Conservation (phyloP, 2,797 vertebrate genomes). For the Helarctos malayanus region DNA sequence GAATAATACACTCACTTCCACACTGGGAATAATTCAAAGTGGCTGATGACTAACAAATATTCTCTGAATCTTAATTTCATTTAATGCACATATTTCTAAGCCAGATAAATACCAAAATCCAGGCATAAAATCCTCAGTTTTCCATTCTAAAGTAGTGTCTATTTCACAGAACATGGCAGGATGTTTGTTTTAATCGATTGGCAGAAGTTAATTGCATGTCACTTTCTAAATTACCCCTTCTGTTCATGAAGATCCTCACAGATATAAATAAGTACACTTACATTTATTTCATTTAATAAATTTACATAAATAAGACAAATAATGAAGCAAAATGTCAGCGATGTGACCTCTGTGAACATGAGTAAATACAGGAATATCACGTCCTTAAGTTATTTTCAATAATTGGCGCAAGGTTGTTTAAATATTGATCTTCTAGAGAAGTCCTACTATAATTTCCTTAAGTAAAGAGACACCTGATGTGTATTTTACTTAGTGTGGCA, state of each 20-base stretch:
- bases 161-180: slow-evolving; percentile 72
- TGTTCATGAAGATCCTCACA: background rate
- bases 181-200: slow-evolving; percentile 75
- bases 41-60: slow-evolving; percentile 76
- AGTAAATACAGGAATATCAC: background rate
- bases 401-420: background rate
- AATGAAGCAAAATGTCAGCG: background rate
- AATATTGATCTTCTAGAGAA: slow-evolving; percentile 17
- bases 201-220: slow-evolving; percentile 52
- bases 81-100: slow-evolving; percentile 77
- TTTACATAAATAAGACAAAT: background rate
- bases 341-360: background rate
- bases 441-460: slow-evolving; percentile 4
- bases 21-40: slow-evolving; percentile 75
- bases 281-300: background rate
- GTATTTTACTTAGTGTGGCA: background rate
- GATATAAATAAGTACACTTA: background rate
- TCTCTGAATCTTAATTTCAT: slow-evolving; percentile 74
- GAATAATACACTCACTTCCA: slow-evolving; percentile 75
- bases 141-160: slow-evolving; percentile 39
- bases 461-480: background rate
- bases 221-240: background rate
- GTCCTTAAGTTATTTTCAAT: background rate
- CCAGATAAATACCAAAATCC: slow-evolving; percentile 60
- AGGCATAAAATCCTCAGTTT: slow-evolving; percentile 64